Percentiles rank a stretch among this genome's conserved stretches.
Conservation (phyloP, 1,140 invertebrate genomes). For the Eupristina koningsbergeri region DNA sequence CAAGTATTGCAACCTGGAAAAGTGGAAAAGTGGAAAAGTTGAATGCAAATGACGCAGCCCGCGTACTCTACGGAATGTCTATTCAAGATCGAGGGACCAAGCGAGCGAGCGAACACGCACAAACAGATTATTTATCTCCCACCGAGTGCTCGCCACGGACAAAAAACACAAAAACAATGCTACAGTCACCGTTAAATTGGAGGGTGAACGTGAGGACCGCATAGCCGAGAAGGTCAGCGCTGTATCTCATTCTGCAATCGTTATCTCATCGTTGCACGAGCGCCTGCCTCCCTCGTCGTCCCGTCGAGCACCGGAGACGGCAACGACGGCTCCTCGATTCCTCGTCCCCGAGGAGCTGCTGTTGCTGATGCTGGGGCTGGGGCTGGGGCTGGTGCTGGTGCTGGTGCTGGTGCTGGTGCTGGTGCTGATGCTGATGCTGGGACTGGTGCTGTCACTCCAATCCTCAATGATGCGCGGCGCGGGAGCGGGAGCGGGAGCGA, state of each 20-base stretch:
- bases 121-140: neutral
- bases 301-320: neutral
- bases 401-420: too few relatives aligned
- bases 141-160: neutral
- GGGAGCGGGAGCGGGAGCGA: neutral
- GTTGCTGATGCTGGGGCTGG: too few relatives aligned
- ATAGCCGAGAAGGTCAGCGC: slow-evolving; percentile 70
- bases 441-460: too few relatives aligned
- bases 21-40: too few relatives aligned
- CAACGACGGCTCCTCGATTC: neutral
- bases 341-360: too few relatives aligned
- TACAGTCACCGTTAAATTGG: slow-evolving; percentile 56
- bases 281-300: neutral
- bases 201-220: slow-evolving; percentile 69
- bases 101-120: neutral
- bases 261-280: slow-evolving; percentile 69
- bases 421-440: too few relatives aligned
- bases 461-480: neutral
- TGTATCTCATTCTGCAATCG: slow-evolving; percentile 72
- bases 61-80: too few relatives aligned
- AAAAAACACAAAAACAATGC: neutral
- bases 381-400: too few relatives aligned
- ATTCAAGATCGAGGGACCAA: neutral
- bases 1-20: too few relatives aligned
- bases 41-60: too few relatives aligned